Base-by-base conservation (phyloP, 2,888 invertebrate species). In the Frankliniella fusca region DNA sequence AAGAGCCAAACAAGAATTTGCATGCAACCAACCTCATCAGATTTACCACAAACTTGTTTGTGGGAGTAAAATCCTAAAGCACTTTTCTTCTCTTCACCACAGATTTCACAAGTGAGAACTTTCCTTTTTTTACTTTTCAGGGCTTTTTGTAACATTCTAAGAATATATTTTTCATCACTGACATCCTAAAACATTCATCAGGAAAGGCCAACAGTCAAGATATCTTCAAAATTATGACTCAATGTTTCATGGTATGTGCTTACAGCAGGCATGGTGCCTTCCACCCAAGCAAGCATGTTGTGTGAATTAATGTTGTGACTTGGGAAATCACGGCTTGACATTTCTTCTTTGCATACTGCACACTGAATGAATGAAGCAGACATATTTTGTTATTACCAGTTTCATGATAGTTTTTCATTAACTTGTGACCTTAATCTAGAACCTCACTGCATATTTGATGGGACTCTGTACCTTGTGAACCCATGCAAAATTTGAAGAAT, bases 61-160 rank as follows among this genome's bases (percentile, higher is more conserved):
- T 93, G 93, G 0, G 92, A 92, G 83, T 91, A 88, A 85, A 91
- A 93, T 48, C 93, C 93, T 50, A 89, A 85, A 5, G 88, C 89
- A 5, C 92, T 92, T 65, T 88, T 88, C 86, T 92, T 88, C 23
- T 38, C 76, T 10, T 80, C 84, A 0, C 88, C 89, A 86, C 93
- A 93, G 82, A 86, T 87, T 83, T 90, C 90, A 86, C 93, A 93
- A 80, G 86, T 86, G 18, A 93, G 87, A 28, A 86, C 87, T 80
- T 89, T 89, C 81, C 87, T 86, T 61, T 84, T 86, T 38, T 82
- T 81, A 80, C 87, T 88, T 83, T 89, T 89, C 82, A 89, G 87
- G 70, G 90, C 89, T 82, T 87, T 88, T 82, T 87, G 86, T 48
- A 92, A 86, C 83, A 89, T 87, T 83, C 86, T 88, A 82, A 89